A percentile compares a stretch with the other conserved stretches of the same genome.
Conservation (phyloP, 1,140 invertebrate species). For the Halesus radiatus region DNA sequence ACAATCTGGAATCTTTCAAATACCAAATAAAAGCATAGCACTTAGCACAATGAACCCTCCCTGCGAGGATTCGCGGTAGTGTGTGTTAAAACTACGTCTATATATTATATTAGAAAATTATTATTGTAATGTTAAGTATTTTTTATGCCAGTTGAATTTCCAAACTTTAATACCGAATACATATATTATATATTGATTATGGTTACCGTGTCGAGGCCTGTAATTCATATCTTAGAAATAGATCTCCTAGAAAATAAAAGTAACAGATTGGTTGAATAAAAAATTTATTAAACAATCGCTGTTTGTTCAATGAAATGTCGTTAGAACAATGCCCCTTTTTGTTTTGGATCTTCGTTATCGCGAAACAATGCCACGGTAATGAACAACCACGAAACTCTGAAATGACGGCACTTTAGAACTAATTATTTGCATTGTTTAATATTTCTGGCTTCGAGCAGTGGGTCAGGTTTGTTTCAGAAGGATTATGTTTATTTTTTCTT, state of each 20-base stretch:
- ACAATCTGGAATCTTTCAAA: conserved; percentile 3
- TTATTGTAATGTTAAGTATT: conserved; percentile 31
- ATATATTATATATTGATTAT: conserved; percentile 20
- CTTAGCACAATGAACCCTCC: neutral
- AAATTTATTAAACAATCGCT: conserved; percentile 8
- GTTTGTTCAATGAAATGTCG: no score
- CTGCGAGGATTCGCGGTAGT: neutral
- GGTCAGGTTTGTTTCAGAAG: no score
- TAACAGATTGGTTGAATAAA: conserved; percentile 22
- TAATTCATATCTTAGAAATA: conserved; percentile 30
- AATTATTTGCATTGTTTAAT: no score
- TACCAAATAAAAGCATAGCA: conserved; percentile 32
- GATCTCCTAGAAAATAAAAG: conserved; percentile 17
- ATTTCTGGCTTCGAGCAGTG: no score
- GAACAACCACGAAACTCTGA: no score
- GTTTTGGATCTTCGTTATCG: no score
- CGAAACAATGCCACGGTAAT: no score
- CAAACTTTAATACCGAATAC: conserved; percentile 23
- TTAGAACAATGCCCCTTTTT: no score
- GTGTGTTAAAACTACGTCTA: neutral
- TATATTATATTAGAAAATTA: conserved; percentile 34
- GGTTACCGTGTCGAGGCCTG: conserved; percentile 16
- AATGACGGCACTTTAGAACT: no score
- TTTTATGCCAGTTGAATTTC: conserved; percentile 35
- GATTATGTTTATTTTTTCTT: no score